A percentile compares a stretch with the other conserved stretches of the same genome.
These are phyloP conservation scores for Microplitis deprimator DNA, from an alignment of 2,888 invertebrate genomes.

Conservation along the genomic window DNA sequence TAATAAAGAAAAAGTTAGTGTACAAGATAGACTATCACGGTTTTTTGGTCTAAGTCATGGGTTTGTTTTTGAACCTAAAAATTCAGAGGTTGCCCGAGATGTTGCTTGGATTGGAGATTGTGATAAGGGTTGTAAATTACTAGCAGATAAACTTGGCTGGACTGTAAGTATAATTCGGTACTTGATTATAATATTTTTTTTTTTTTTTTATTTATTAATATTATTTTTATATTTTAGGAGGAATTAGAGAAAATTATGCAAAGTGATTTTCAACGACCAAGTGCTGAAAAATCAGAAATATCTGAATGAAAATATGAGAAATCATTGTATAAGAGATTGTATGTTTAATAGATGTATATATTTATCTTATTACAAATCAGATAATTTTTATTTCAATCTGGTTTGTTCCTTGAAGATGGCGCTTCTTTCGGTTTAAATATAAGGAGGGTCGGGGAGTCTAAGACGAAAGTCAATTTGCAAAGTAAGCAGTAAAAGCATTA, in stretches of 20 bases:
- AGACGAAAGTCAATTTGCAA: too few species aligned
- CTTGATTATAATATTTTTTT: not conserved
- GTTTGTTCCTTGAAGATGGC: too few species aligned
- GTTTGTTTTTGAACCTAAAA: slow-evolving; percentile 78
- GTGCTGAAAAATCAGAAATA: slow-evolving; percentile 57
- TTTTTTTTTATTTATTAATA: not conserved
- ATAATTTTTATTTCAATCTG: not conserved
- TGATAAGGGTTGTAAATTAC: slow-evolving; percentile 82
- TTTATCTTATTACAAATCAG: not conserved
- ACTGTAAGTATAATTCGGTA: slow-evolving; percentile 73
- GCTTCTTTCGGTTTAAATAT: too few species aligned
- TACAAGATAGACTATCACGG: slow-evolving; percentile 65
- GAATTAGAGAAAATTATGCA: slow-evolving; percentile 76
- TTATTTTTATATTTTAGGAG: slow-evolving; percentile 71
- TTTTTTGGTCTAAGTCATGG: slow-evolving; percentile 74
- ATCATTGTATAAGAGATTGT: not conserved
- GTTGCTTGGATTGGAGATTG: slow-evolving; percentile 89
- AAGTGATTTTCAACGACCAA: slow-evolving; percentile 75
- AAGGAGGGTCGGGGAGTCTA: too few species aligned
- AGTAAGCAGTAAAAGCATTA: too few species aligned
- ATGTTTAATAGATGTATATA: not conserved
- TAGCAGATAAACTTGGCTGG: slow-evolving; percentile 87
- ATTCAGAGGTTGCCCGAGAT: slow-evolving; percentile 77
- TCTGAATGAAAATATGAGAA: not conserved
- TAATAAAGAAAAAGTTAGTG: slow-evolving; percentile 81